Evolutionary conservation across 2,888 invertebrate genomes (phyloP), one percentile per base, ranked within the genome.

Genomic region (Conus canariensis): DNA sequence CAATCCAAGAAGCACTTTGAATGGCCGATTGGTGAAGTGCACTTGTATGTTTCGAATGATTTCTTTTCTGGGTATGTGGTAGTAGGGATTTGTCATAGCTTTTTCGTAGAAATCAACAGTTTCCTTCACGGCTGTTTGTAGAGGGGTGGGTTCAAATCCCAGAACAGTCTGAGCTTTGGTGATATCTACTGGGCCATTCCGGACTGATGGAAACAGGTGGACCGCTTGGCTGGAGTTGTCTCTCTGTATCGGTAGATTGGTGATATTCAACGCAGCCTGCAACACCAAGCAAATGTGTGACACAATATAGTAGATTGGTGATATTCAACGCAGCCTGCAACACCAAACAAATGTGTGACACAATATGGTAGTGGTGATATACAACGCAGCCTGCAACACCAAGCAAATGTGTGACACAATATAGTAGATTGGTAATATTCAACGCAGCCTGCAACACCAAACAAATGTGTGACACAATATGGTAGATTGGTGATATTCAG

Each of bases 141-240:
- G 95, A 1, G 95, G 93, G 0, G 96, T 96, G 0, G 97, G 96
- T 12, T 93, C 92, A 95, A 96, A 97, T 56, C 93, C 93, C 0
- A 97, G 92, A 22, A 93, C 74, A 8, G 93, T 90, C 90, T 94
- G 93, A 1, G 96, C 96, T 91, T 96, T 96, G 10, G 94, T 91
- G 25, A 95, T 95, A 90, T 96, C 95, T 0, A 97, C 92, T 5
- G 96, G 95, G 6, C 96, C 97, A 58, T 94, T 91, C 30, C 94
- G 94, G 0, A 96, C 96, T 0, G 96, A 96, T 1, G 97, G 97
- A 92, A 96, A 96, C 6, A 96, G 91, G 91, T 95, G 95, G 85
- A 96, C 94, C 0, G 95, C 94, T 16, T 94, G 92, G 0, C 91
- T 90, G 16, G 91, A 91, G 7, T 92, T 87, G 86, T 93, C 93